These are phyloP conservation scores for Macheiramphus alcinus DNA, from an alignment of 2,113 vertebrate species.

Conservation along the genomic window DNA sequence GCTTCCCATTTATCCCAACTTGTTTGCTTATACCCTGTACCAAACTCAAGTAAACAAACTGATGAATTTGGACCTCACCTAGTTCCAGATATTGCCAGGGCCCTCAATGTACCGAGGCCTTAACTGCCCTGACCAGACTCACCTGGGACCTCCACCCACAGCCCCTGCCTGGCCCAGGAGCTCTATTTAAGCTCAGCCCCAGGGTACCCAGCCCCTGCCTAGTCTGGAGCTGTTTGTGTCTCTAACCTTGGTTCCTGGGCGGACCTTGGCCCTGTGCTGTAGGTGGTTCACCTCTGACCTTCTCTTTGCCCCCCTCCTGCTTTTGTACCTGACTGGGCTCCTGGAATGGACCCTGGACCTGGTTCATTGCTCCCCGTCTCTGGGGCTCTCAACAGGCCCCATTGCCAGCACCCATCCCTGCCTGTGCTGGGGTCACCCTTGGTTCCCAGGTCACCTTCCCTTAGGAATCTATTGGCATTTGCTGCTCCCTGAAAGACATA, in stretches of 20 bases:
- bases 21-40: conserved; percentile 4
- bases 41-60: neutral
- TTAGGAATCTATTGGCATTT: neutral
- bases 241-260: neutral
- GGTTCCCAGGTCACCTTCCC: neutral
- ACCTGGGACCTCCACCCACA: neutral
- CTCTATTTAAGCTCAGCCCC: neutral
- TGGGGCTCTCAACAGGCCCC: rapidly evolving
- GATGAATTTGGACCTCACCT: neutral
- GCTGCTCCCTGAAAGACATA: neutral
- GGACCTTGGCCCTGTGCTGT: neutral
- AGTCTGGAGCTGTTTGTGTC: neutral
- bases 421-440: neutral
- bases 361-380: rapidly evolving
- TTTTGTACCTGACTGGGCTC: neutral
- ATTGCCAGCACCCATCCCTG: neutral
- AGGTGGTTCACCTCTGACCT: neutral
- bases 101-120: neutral
- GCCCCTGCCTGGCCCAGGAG: neutral
- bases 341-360: neutral
- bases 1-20: neutral
- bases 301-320: neutral
- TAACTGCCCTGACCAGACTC: neutral
- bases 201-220: rapidly evolving
- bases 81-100: neutral